Evolutionary conservation across 1,140 invertebrate species (phyloP).

Genomic region (Drosophila baimaii): DNA sequence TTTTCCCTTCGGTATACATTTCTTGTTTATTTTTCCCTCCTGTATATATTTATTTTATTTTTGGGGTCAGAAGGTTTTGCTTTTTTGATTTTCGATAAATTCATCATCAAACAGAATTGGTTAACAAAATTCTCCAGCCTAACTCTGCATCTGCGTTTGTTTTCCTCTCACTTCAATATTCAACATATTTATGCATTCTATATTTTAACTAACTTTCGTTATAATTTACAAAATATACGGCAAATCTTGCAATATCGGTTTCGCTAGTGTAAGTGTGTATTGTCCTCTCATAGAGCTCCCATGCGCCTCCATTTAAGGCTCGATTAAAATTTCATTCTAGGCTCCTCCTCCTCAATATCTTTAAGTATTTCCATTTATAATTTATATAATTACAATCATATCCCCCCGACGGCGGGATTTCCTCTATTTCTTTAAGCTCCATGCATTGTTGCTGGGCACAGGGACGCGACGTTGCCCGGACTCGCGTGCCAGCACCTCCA

Average conservation of each 20-base stretch:
- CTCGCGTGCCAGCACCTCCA: constrained; percentile 91
- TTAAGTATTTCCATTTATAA: constrained; percentile 8
- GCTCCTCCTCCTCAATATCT: neutral
- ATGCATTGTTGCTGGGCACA: constrained; percentile 87
- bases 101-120: constrained; percentile 67
- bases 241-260: constrained; percentile 17
- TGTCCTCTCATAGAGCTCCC: constrained; percentile 41
- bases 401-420: constrained; percentile 4
- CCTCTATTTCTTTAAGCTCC: constrained; percentile 76
- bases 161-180: constrained; percentile 54
- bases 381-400: constrained; percentile 12
- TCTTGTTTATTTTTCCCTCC: constrained; percentile 31
- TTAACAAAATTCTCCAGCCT: constrained; percentile 66
- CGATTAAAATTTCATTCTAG: constrained; percentile 13
- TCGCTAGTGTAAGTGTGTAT: constrained; percentile 44
- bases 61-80: constrained; percentile 54
- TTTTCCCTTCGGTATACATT: constrained; percentile 12
- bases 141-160: constrained; percentile 16
- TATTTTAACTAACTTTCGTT: constrained; percentile 36
- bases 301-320: neutral
- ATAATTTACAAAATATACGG: constrained; percentile 44
- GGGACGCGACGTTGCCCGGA: constrained; percentile 91
- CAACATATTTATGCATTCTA: constrained; percentile 48
- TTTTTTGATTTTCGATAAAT: constrained; percentile 63
- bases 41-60: constrained; percentile 15